Conservation (phyloP, 2,113 vertebrate genomes). For the Etheostoma spectabile region DNA sequence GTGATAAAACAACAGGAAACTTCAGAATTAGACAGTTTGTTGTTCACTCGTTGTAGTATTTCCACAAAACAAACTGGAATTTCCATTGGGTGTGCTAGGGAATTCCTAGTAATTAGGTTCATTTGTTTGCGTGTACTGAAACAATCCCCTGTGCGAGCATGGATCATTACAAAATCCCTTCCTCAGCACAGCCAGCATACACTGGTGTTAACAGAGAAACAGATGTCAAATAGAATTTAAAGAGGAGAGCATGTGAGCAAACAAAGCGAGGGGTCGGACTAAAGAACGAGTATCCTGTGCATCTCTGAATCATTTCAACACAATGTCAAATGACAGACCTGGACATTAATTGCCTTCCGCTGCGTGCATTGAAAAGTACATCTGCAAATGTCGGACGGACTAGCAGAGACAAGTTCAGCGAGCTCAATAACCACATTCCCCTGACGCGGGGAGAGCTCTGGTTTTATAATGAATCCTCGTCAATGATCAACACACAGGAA, state of each 20-base stretch:
- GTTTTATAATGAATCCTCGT: slow-evolving; percentile 56
- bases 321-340: slow-evolving; percentile 59
- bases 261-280: slow-evolving; percentile 1
- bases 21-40: slow-evolving; percentile 38
- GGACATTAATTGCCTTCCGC: slow-evolving; percentile 52
- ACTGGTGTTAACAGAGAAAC: slow-evolving; percentile 63
- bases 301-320: slow-evolving; percentile 43
- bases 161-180: slow-evolving; percentile 66
- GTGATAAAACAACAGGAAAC: slow-evolving; percentile 64
- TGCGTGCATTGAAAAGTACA: slow-evolving; percentile 27
- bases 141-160: slow-evolving; percentile 45
- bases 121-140: slow-evolving; percentile 58
- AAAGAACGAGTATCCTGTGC: slow-evolving; percentile 18
- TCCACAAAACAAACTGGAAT: slow-evolving; percentile 55
- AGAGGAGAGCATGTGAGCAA: slow-evolving; percentile 51
- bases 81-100: slow-evolving; percentile 56
- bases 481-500: slow-evolving; percentile 67
- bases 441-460: slow-evolving; percentile 22
- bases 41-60: slow-evolving; percentile 47
- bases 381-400: slow-evolving; percentile 55
- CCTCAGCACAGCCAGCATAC: slow-evolving; percentile 48
- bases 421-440: slow-evolving; percentile 62
- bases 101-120: slow-evolving; percentile 66
- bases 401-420: slow-evolving; percentile 66
- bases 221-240: slow-evolving; percentile 64